Conservation (phyloP, 2,113 vertebrate species). For the Camelus dromedarius region DNA sequence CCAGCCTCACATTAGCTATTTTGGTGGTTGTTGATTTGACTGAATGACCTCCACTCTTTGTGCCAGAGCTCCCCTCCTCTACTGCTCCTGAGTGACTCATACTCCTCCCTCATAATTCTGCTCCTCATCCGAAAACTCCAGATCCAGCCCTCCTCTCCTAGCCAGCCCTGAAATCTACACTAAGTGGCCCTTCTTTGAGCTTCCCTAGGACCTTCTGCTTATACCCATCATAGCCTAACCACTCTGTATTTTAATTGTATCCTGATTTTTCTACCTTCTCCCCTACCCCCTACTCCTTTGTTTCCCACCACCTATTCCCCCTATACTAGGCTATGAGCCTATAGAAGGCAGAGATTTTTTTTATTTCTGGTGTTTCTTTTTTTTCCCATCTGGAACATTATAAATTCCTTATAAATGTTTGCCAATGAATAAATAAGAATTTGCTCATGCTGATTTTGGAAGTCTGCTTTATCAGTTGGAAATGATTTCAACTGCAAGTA, state of each 20-base stretch:
- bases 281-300: not conserved
- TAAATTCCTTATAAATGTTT: constrained; percentile 60
- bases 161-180: not conserved
- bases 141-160: not conserved
- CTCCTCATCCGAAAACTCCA: not conserved
- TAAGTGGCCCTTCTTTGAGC: not conserved
- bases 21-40: not conserved
- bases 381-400: not conserved
- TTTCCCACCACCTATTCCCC: not conserved
- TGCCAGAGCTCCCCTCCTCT: not conserved
- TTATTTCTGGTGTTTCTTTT: not conserved
- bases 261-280: not conserved
- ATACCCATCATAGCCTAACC: not conserved
- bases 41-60: not conserved
- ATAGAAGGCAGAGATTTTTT: not conserved
- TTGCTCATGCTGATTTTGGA: constrained; percentile 50
- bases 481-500: constrained; percentile 47
- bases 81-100: not conserved
- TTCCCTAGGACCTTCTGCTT: not conserved
- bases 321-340: not conserved
- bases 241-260: not conserved
- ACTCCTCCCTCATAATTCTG: not conserved
- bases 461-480: not conserved
- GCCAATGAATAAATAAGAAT: constrained; percentile 57
- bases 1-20: not conserved